These are phyloP conservation scores for Tauraco hartlaubi DNA, from an alignment of 2,797 vertebrate genomes.

Conservation along the genomic window DNA sequence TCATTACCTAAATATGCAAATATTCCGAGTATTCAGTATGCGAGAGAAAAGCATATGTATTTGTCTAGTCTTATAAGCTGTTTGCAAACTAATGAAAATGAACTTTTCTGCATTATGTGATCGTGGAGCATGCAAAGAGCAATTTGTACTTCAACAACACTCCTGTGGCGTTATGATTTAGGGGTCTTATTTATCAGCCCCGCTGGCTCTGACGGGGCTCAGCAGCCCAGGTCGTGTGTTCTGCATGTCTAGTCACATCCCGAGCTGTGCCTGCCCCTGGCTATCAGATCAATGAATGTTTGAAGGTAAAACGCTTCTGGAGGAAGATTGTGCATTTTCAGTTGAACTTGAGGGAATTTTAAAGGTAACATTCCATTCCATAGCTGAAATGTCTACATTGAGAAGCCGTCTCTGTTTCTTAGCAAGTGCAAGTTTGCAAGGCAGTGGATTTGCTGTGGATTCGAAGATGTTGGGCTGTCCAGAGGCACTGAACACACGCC, in stretches of 20 bases:
- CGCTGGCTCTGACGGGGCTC: neutral
- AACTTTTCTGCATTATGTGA: conserved; percentile 16
- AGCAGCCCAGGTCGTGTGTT: neutral
- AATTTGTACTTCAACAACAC: neutral
- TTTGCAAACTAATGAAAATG: conserved; percentile 46
- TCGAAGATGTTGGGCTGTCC: neutral
- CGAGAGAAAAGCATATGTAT: neutral
- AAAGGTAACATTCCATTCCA: neutral
- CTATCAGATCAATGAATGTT: neutral
- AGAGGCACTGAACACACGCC: neutral
- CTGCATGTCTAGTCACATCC: neutral
- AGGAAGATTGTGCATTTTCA: neutral
- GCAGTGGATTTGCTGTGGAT: neutral
- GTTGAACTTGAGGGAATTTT: neutral
- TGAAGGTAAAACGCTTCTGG: neutral
- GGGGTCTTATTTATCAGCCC: neutral
- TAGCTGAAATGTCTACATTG: fast-evolving
- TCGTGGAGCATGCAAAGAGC: neutral
- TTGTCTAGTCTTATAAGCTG: conserved; percentile 1
- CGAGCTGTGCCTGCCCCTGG: neutral
- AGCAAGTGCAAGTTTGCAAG: neutral
- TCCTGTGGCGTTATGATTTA: neutral
- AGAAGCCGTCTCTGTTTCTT: neutral
- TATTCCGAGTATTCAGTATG: neutral
- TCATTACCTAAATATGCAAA: conserved; percentile 51